A percentile compares a stretch with the other conserved stretches of the same genome.
Evolutionary conservation across 2,888 invertebrate genomes (phyloP).

Genomic region (Arrhopalites spinosus): DNA sequence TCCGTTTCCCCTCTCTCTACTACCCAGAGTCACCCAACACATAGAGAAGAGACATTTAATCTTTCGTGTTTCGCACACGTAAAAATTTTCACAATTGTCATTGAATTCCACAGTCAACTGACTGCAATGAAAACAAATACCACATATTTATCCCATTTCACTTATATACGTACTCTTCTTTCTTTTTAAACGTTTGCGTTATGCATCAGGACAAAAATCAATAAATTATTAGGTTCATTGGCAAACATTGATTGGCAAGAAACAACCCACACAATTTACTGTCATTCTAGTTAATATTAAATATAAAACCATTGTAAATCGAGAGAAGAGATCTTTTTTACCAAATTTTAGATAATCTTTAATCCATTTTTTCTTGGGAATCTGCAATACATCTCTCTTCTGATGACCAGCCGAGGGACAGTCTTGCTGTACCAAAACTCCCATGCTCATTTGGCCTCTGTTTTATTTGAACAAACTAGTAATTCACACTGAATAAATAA

Average conservation of each 20-base stretch:
- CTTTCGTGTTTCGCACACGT: no score
- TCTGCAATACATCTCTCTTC: slow-evolving; percentile 60
- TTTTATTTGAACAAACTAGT: slow-evolving; percentile 21
- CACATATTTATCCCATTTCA: no score
- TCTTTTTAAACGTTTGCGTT: no score
- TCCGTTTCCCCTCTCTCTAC: neutral
- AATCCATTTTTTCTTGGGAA: slow-evolving; percentile 78
- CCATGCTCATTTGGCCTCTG: slow-evolving; percentile 52
- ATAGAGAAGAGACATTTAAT: neutral
- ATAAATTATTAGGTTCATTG: no score
- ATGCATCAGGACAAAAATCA: no score
- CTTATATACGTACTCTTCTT: no score
- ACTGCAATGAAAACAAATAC: no score
- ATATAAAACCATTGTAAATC: no score
- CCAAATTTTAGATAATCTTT: slow-evolving; percentile 66
- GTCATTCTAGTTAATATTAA: no score
- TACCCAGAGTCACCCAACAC: neutral
- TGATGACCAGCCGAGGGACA: slow-evolving; percentile 40
- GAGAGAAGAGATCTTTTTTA: no score
- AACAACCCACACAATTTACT: no score
- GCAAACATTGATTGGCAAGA: no score
- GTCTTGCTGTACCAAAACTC: slow-evolving; percentile 50
- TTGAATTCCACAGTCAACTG: neutral
- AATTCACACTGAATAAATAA: neutral
- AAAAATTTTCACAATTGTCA: neutral